These are phyloP conservation scores for Caretta caretta DNA, from an alignment of 2,113 vertebrate genomes.

Conservation along the genomic window DNA sequence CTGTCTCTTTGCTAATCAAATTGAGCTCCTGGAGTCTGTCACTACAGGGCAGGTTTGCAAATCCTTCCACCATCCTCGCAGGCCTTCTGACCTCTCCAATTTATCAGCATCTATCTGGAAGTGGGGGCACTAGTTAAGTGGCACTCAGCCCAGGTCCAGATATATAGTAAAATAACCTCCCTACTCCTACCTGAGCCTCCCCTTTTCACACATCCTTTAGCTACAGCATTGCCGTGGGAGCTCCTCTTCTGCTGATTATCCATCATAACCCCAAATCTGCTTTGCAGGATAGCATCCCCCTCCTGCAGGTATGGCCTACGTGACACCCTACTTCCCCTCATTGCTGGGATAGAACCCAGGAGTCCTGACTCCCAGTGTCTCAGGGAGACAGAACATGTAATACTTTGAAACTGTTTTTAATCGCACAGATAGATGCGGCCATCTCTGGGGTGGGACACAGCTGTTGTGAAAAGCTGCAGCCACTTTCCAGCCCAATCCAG, in stretches of 20 bases:
- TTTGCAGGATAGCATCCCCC: neutral
- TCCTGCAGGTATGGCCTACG: too few relatives aligned
- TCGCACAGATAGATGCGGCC: neutral
- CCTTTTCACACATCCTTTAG: neutral
- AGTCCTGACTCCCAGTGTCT: neutral
- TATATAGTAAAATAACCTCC: neutral
- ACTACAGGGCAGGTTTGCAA: neutral
- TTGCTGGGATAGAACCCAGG: neutral
- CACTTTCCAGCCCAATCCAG: neutral
- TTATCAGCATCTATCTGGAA: too few relatives aligned
- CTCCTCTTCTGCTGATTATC: too few relatives aligned
- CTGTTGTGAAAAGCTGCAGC: neutral
- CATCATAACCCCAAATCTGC: neutral
- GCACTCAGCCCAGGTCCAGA: neutral
- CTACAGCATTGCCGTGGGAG: neutral
- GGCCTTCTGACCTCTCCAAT: neutral
- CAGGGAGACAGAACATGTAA: neutral
- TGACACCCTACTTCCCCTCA: neutral
- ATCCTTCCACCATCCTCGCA: neutral
- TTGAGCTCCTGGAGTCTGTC: too few relatives aligned
- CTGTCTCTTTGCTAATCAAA: too few relatives aligned
- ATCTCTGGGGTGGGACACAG: neutral
- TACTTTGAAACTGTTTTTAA: neutral
- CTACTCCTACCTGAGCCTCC: neutral
- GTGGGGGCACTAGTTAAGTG: neutral